Conservation (phyloP, 37 sponge, comb jelly and placozoan species). For the Corticium candelabrum region DNA sequence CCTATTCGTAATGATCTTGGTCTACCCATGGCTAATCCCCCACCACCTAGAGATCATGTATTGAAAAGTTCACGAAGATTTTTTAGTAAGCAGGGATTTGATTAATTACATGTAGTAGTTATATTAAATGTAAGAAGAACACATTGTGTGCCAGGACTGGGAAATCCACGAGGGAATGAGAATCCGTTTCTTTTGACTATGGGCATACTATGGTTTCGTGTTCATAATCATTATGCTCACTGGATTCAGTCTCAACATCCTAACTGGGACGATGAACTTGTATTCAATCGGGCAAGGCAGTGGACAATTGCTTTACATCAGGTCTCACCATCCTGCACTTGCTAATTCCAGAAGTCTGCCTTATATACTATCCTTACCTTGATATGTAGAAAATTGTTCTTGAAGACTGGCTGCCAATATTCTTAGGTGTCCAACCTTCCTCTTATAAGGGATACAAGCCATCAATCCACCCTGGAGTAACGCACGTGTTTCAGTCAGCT, state of each 20-base stretch:
- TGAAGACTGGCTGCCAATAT: constrained; percentile 74
- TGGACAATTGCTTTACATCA: constrained; percentile 91
- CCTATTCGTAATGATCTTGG: constrained; percentile 38
- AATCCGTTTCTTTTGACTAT: constrained; percentile 79
- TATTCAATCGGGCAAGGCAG: constrained; percentile 82
- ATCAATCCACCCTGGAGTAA: constrained; percentile 69
- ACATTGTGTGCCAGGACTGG: constrained; percentile 62
- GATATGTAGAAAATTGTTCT: constrained; percentile 52
- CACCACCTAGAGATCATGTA: constrained; percentile 65
- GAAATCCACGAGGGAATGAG: constrained; percentile 91
- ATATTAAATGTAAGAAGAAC: constrained; percentile 38
- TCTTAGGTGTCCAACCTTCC: constrained; percentile 27
- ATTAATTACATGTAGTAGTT: not conserved
- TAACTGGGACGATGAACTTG: constrained; percentile 56
- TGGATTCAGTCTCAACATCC: not conserved
- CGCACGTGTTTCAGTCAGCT: constrained; percentile 88
- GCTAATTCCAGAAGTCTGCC: not conserved
- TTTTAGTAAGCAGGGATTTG: constrained; percentile 85
- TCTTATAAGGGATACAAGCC: constrained; percentile 51
- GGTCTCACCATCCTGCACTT: constrained; percentile 18
- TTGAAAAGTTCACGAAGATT: constrained; percentile 67
- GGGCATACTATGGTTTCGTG: constrained; percentile 87
- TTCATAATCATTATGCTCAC: constrained; percentile 76
- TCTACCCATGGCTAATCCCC: constrained; percentile 79
- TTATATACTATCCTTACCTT: not conserved